Evolutionary conservation across 2,888 invertebrate species (phyloP), one percentile per base, ranked within the genome.

Genomic region (Leptarthrus brevirostris): DNA sequence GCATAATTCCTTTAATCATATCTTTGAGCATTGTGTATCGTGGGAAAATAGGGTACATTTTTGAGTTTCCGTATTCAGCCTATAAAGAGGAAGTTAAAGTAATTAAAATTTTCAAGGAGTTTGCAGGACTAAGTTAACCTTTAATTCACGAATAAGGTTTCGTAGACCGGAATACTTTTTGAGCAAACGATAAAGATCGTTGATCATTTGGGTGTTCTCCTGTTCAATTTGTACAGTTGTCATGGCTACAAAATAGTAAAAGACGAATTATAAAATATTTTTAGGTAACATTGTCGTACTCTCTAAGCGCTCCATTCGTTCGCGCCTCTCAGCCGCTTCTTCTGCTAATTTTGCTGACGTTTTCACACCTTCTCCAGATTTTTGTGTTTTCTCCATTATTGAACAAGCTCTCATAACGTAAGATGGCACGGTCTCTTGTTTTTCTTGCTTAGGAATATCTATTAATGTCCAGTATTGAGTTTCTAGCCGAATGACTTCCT

Each of bases 21-120:
- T 96, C 95, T 86, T 98, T 98, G 79, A 98, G 90, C 90, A 97
- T 94, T 76, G 94, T 93, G 88, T 98, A 98, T 66, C 97, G 91
- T 26, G 96, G 94, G 82, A 97, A 92, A 86, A 97, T 94, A 77
- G 97, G 97, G 85, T 96, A 96, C 81, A 95, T 89, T 86, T 97
- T 97, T 73, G 95, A 93, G 84, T 93, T 93, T 81, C 92, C 92
- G 87, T 97, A 97, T 81, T 96, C 96, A 78, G 91, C 89, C 94
- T 95, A 89, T 75, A 87, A 66, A 56, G 10, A 47, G 3, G 53
- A 26, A 66, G 58, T 49, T 44, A 18, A 10, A 20, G 10, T 47
- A 52, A 24, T 40, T 70, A 6, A 24, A 8, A 61, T n/a, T n/a
- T n/a, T n/a, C n/a, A n/a, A n/a, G n/a, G n/a, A n/a, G n/a, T n/a